phyloP scores from a whole-genome alignment of 2,888 invertebrate genomes.

The Campoplex nolae region DNA sequence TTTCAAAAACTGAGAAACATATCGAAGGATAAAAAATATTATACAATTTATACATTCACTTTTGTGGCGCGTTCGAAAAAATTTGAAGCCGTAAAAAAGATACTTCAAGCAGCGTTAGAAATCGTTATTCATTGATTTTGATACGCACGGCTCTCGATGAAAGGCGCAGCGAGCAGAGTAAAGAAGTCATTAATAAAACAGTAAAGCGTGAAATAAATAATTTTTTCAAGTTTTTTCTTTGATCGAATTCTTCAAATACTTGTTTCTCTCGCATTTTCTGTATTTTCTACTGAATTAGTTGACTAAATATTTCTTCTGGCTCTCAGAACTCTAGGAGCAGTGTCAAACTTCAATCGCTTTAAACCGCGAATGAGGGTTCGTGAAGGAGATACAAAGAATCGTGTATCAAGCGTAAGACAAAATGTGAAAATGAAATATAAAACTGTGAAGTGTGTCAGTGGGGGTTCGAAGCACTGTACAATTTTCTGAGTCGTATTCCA shows the following conservation, averaged over 20 bases:
- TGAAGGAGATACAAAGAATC: not conserved
- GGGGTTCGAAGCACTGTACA: not conserved
- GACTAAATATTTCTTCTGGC: not conserved
- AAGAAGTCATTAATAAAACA: not conserved
- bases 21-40: not conserved
- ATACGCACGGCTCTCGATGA: not conserved
- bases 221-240: too few relatives aligned
- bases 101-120: not conserved
- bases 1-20: not conserved
- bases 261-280: not conserved
- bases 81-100: not conserved
- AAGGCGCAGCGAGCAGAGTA: not conserved
- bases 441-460: not conserved
- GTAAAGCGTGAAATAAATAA: too few relatives aligned
- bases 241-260: not conserved
- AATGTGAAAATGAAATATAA: not conserved
- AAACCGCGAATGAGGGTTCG: not conserved
- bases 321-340: not conserved
- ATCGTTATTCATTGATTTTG: not conserved
- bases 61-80: not conserved
- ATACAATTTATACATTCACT: not conserved
- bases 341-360: not conserved
- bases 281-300: not conserved
- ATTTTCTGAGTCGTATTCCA: slow-evolving; percentile 26
- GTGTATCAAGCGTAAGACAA: not conserved